Percentiles rank a stretch among this genome's conserved stretches.
phyloP scores from a whole-genome alignment of 2,888 invertebrate species.

The Thereva unica region DNA sequence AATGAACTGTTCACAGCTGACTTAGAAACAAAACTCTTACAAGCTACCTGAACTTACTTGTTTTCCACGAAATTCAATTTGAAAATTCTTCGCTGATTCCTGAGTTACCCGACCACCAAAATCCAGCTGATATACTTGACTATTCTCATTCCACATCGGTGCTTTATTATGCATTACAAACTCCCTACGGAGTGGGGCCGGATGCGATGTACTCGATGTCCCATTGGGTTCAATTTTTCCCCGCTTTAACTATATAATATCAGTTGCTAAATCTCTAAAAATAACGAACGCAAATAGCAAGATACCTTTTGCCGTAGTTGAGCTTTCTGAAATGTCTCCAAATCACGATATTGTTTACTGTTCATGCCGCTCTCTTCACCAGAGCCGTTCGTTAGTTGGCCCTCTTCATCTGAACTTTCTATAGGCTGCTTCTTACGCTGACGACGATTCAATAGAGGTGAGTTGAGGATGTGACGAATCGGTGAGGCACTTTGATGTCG shows the following conservation, averaged over 20 bases:
- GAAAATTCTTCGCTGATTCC: slow-evolving; percentile 99
- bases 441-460: slow-evolving; percentile 77
- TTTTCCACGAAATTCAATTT: slow-evolving; percentile 95
- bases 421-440: slow-evolving; percentile 75
- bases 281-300: slow-evolving; percentile 9
- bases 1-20: no score
- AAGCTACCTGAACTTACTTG: slow-evolving; percentile 68
- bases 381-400: slow-evolving; percentile 61
- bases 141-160: slow-evolving; percentile 98
- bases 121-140: slow-evolving; percentile 98
- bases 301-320: slow-evolving; percentile 86
- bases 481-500: slow-evolving; percentile 80
- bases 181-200: slow-evolving; percentile 69
- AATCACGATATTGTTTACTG: slow-evolving; percentile 77
- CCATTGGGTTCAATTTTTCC: slow-evolving; percentile 66
- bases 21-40: no score
- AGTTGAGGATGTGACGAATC: slow-evolving; percentile 79
- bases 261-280: neutral
- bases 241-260: slow-evolving; percentile 68
- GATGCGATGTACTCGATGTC: slow-evolving; percentile 53
- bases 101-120: slow-evolving; percentile 99
- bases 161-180: slow-evolving; percentile 97
- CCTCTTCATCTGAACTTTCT: slow-evolving; percentile 84
- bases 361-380: slow-evolving; percentile 64
- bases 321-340: slow-evolving; percentile 90